Evolutionary conservation across 1,140 invertebrate species (phyloP), one percentile per base, ranked within the genome.

Genomic region (Saccostrea cuccullata): DNA sequence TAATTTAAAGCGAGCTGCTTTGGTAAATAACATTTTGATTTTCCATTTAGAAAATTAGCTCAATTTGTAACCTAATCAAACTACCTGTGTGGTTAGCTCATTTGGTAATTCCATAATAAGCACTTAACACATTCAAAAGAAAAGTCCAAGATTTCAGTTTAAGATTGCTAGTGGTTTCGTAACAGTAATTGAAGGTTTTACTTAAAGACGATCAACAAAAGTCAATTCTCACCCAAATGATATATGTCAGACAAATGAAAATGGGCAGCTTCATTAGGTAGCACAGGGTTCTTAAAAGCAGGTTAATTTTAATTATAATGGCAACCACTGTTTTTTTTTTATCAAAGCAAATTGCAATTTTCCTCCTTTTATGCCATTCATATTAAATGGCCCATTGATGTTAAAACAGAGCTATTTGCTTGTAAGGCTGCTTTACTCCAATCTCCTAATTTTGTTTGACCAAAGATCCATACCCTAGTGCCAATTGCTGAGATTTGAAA

Each of bases 401-500:
- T 64, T 20, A 64, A 64, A 64, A 64, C 58, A 64, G n/a, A 20
- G n/a, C 17, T n/a, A 64, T 47, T 47, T 47, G 47, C 47, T 47
- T 47, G 47, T 47, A 47, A 47, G 47, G 47, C 9, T 47, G 47
- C 5, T 47, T 47, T 47, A 47, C 47, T 9, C 47, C 47, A 47
- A 47, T 47, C 47, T 8, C 47, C 5, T 26, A 30, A 30, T 77
- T 30, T 13, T 77, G 26, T 77, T 77, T 77, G 70, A 77, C 70
- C 70, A 77, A 26, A 30, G 70, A 77, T 77, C 30, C 15, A 30
- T 17, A 77, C 26, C 26, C 9, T 5, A 26, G 30, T 30, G 70
- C 70, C 26, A 77, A 77, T 36, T 77, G 70, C 23, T 17, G 70
- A 77, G 70, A 77, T 77, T 77, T 77, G 70, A 77, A 36, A 77